Percentiles rank a stretch among this genome's conserved stretches.
phyloP scores from a whole-genome alignment of 2,113 vertebrate genomes.

The Hemibagrus wyckioides region DNA sequence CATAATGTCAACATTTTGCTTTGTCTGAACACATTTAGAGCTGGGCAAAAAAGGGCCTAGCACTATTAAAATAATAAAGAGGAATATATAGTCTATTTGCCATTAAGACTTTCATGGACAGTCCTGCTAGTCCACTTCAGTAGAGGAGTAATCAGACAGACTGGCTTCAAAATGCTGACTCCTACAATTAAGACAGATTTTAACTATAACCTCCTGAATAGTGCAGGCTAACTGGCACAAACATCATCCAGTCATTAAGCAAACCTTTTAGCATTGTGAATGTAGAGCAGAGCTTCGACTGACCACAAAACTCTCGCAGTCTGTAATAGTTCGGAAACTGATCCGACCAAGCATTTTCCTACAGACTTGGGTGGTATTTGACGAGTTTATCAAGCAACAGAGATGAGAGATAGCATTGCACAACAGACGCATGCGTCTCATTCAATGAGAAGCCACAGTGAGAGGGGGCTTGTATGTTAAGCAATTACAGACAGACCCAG shows the following conservation, averaged over 20 bases:
- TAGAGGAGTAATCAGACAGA: not conserved
- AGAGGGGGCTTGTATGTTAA: not conserved
- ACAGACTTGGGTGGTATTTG: not conserved
- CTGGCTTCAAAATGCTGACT: not conserved
- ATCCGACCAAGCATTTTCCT: not conserved
- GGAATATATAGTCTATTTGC: not conserved
- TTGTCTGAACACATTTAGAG: not conserved
- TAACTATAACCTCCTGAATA: not conserved
- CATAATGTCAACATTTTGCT: not conserved
- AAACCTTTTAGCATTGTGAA: not conserved
- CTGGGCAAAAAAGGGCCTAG: not conserved
- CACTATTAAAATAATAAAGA: not conserved
- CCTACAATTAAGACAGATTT: not conserved
- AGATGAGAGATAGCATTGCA: not conserved
- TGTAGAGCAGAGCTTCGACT: not conserved
- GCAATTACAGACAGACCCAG: not conserved
- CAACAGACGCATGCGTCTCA: too few species aligned
- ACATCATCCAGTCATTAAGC: not conserved
- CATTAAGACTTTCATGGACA: not conserved
- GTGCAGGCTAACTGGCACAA: not conserved
- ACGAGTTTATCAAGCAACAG: not conserved
- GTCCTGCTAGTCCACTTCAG: not conserved
- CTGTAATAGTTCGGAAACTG: not conserved
- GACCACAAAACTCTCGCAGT: not conserved
- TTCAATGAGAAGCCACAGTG: not conserved